Evolutionary conservation across 2,113 vertebrate species (phyloP).

Genomic region (Todiramphus chloris): DNA sequence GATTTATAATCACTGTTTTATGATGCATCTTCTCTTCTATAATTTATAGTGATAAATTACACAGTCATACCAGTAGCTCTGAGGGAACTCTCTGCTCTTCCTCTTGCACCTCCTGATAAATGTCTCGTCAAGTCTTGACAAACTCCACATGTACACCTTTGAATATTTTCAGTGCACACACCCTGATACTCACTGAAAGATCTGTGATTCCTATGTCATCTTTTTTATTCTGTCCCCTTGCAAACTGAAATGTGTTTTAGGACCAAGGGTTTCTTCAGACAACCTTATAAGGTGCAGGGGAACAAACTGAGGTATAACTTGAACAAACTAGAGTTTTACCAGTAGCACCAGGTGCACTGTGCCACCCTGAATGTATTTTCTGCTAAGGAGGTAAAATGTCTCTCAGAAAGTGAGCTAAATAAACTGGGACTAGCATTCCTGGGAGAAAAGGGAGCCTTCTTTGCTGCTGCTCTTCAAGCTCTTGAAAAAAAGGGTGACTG

Average conservation of each 20-base stretch:
- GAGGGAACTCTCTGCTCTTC: not conserved
- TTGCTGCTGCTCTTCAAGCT: not conserved
- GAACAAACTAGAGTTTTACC: not conserved
- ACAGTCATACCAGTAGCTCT: not conserved
- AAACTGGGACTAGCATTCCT: not conserved
- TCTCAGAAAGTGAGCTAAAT: not conserved
- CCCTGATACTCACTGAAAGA: not conserved
- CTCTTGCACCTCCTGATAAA: not conserved
- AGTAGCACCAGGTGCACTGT: not conserved
- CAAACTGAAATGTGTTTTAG: not conserved
- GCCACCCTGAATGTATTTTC: not conserved
- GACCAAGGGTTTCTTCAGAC: not conserved
- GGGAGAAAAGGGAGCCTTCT: not conserved
- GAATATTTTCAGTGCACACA: conserved; percentile 29
- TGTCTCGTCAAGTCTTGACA: conserved; percentile 33
- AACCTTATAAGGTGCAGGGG: not conserved
- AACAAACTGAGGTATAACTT: not conserved
- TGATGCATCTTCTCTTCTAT: not conserved
- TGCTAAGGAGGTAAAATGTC: not conserved
- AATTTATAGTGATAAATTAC: conserved; percentile 37
- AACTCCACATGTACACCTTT: not conserved
- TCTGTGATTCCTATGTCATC: not conserved
- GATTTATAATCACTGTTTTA: conserved; percentile 34
- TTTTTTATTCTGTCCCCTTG: not conserved
- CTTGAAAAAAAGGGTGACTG: not conserved